Evolutionary conservation across 2,113 vertebrate species (phyloP).

Genomic region (Chloropsis cyanopogon): DNA sequence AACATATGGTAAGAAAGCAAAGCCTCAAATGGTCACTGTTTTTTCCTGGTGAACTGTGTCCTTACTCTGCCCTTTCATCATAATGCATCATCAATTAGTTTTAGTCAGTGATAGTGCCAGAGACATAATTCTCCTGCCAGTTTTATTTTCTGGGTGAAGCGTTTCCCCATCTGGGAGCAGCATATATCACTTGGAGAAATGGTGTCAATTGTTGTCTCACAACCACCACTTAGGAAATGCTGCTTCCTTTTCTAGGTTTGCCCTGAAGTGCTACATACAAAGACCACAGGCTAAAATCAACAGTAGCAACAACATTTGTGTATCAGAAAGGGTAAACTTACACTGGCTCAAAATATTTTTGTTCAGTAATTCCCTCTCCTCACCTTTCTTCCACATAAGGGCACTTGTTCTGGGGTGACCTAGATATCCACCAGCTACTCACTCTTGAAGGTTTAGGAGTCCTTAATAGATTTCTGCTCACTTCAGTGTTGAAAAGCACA

Average conservation of each 20-base stretch:
- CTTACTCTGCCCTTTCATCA: slow-evolving; percentile 16
- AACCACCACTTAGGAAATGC: neutral
- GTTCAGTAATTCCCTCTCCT: neutral
- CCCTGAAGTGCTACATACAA: neutral
- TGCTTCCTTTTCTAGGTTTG: neutral
- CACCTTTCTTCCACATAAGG: neutral
- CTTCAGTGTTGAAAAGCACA: neutral
- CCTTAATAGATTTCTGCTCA: neutral
- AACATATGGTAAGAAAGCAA: slow-evolving; percentile 11
- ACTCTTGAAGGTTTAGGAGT: neutral
- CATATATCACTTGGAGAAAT: slow-evolving; percentile 15
- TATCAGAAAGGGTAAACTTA: neutral
- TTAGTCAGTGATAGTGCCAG: slow-evolving; percentile 20
- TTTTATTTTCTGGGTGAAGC: slow-evolving; percentile 25
- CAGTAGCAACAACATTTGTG: neutral
- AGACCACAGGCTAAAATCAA: neutral
- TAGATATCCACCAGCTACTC: neutral
- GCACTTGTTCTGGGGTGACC: neutral
- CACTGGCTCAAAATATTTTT: neutral
- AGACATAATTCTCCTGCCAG: slow-evolving; percentile 6
- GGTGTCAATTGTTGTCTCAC: neutral
- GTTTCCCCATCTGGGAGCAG: neutral
- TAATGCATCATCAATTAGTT: slow-evolving; percentile 47
- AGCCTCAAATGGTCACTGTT: neutral
- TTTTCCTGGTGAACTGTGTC: slow-evolving; percentile 11